These are phyloP conservation scores for Polylopha cassiicola DNA, from an alignment of 2,888 invertebrate genomes.

Conservation along the genomic window DNA sequence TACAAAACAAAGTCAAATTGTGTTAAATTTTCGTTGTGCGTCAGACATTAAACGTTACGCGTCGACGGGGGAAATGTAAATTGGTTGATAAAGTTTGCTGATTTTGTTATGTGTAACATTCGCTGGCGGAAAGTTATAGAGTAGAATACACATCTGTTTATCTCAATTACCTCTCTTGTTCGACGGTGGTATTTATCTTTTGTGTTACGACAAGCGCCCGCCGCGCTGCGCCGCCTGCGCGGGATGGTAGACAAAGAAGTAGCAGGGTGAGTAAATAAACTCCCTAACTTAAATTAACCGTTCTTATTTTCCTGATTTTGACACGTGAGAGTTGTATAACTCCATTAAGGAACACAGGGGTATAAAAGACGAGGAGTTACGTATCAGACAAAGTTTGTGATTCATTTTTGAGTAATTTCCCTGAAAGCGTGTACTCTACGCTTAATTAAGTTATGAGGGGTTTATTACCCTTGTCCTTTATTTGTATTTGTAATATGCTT, in stretches of 20 bases:
- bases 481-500: neutral
- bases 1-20: constrained; percentile 25
- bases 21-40: constrained; percentile 24
- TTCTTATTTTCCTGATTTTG: constrained; percentile 59
- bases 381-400: constrained; percentile 34
- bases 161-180: constrained; percentile 69
- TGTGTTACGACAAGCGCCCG: constrained; percentile 55
- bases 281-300: constrained; percentile 55
- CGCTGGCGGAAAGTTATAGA: constrained; percentile 56
- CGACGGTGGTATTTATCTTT: constrained; percentile 65
- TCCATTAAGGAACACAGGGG: constrained; percentile 39
- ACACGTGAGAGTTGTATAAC: constrained; percentile 51
- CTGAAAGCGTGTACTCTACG: constrained; percentile 6
- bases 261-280: constrained; percentile 61
- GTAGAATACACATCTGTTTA: constrained; percentile 65
- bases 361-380: constrained; percentile 34
- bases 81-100: constrained; percentile 52
- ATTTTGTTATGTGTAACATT: constrained; percentile 59
- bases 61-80: constrained; percentile 32
- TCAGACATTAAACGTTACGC: constrained; percentile 25
- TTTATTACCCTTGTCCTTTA: constrained; percentile 5
- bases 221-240: constrained; percentile 35
- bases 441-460: constrained; percentile 19
- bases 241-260: constrained; percentile 60
- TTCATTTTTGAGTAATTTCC: constrained; percentile 33